Conservation (phyloP, 2,797 vertebrate genomes). For the Bufotes viridis region DNA sequence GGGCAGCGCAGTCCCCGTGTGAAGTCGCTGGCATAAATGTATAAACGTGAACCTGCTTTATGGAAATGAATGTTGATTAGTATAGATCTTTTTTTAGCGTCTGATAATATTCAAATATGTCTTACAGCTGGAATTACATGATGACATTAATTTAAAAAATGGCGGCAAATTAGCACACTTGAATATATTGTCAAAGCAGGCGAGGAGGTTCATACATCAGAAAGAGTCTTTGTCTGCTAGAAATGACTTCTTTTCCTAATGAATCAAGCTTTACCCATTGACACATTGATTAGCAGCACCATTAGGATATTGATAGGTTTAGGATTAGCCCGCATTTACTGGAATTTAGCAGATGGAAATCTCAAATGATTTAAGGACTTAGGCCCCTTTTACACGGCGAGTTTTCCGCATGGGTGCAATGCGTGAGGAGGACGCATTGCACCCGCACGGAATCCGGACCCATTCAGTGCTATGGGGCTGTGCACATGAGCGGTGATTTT, state of each 20-base stretch:
- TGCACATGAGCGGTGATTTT: too few relatives aligned
- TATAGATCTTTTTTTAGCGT: constrained; percentile 55
- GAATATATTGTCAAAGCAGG: constrained; percentile 45
- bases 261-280: not conserved
- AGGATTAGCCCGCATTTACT: too few relatives aligned
- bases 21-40: constrained; percentile 23
- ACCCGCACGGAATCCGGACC: too few relatives aligned
- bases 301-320: too few relatives aligned
- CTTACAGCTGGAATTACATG: constrained; percentile 56
- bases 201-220: not conserved
- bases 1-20: not conserved
- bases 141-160: constrained; percentile 57
- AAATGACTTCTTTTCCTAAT: not conserved
- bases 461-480: too few relatives aligned
- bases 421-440: too few relatives aligned
- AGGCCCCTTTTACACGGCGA: too few relatives aligned
- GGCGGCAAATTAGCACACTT: constrained; percentile 45
- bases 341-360: too few relatives aligned
- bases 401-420: too few relatives aligned
- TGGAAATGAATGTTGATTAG: constrained; percentile 58
- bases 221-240: not conserved
- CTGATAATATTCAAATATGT: constrained; percentile 59
- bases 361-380: too few relatives aligned
- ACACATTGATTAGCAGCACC: too few relatives aligned
- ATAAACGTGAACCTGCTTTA: constrained; percentile 51